Percentiles rank a stretch among this genome's conserved stretches.
Conservation (phyloP, 2,888 invertebrate genomes). For the Ceramica pisi region DNA sequence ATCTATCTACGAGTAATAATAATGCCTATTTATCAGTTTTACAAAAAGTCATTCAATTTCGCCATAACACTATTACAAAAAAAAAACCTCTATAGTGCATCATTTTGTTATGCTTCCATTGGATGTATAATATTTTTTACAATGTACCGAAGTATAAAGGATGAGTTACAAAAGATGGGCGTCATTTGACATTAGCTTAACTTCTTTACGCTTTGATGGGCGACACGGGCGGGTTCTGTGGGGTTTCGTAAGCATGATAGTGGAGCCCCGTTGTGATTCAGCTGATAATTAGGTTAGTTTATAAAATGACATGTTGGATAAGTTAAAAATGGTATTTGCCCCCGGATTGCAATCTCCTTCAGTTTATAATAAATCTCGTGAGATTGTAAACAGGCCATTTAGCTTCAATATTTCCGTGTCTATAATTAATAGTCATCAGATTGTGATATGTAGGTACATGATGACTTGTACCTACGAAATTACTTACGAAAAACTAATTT, state of each 20-base stretch:
- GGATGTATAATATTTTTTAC: constrained; percentile 41
- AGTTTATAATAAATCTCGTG: neutral
- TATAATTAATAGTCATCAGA: no score
- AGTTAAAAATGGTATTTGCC: neutral
- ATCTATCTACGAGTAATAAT: neutral
- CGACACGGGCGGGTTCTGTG: constrained; percentile 69
- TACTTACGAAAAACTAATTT: no score
- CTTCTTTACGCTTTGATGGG: constrained; percentile 90
- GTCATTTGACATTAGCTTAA: constrained; percentile 90
- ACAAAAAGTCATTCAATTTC: neutral
- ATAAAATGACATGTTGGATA: neutral
- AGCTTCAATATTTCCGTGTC: neutral
- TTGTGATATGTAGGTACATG: no score
- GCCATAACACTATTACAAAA: neutral
- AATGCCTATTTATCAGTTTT: neutral
- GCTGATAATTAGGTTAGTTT: neutral
- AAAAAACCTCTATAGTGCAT: constrained; percentile 19
- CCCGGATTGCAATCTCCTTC: neutral
- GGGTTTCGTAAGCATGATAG: constrained; percentile 70
- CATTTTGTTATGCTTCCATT: constrained; percentile 56
- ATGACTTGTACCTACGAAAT: no score
- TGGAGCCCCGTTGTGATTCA: constrained; percentile 6
- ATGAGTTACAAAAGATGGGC: constrained; percentile 89
- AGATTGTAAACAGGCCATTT: neutral
- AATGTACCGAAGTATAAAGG: constrained; percentile 71